Percentiles rank a stretch among this genome's conserved stretches.
These are phyloP conservation scores for Semnornis frantzii DNA, from an alignment of 2,113 vertebrate genomes.

Conservation along the genomic window DNA sequence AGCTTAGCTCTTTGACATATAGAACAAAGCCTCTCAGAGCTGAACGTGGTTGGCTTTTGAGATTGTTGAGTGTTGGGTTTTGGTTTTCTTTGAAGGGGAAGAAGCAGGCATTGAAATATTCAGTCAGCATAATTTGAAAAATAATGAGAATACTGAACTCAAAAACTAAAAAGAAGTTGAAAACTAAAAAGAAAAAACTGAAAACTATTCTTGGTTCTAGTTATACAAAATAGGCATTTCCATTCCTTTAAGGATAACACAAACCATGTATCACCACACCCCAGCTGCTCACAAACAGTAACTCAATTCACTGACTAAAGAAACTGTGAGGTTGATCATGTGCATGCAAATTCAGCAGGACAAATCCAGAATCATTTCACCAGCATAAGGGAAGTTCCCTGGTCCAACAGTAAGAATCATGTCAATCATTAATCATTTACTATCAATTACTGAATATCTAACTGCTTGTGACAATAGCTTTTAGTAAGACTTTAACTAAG, in stretches of 20 bases:
- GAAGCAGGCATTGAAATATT: background rate
- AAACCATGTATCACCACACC: background rate
- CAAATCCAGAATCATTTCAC: background rate
- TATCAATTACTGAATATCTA: background rate
- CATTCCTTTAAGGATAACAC: background rate
- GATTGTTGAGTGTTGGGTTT: accelerated
- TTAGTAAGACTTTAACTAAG: background rate
- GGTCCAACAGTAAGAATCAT: background rate
- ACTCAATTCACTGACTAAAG: background rate
- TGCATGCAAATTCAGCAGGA: background rate
- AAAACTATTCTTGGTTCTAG: background rate
- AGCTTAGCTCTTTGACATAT: background rate
- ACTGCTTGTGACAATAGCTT: background rate
- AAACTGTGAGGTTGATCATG: background rate
- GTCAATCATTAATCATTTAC: background rate
- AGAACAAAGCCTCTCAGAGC: background rate
- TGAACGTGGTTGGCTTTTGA: background rate
- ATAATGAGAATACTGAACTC: background rate
- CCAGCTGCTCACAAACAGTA: background rate
- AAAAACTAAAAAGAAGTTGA: background rate
- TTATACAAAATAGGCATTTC: background rate
- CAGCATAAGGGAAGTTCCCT: background rate
- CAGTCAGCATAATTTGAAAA: background rate
- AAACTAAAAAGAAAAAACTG: background rate
- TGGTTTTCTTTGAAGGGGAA: too few relatives aligned